Base-by-base conservation (phyloP, 1,140 invertebrate species). In the Sinonovacula constricta region DNA sequence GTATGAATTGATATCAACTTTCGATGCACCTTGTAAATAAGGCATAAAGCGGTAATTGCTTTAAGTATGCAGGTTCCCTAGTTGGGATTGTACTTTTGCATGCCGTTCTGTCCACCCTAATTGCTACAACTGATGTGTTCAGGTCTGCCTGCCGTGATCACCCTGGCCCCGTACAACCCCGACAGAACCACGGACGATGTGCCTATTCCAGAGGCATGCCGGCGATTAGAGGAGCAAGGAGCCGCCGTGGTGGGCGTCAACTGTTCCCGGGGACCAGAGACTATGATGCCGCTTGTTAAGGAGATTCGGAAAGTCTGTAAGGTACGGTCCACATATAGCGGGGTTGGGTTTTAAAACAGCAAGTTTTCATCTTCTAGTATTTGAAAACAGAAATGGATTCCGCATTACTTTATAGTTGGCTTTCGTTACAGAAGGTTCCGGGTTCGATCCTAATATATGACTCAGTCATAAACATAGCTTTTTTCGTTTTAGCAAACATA, bases 201-300 rank as follows among this genome's bases (percentile, higher is more conserved):
- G 3, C 81, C 84, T 1, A 60, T 87, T 14, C 66, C 74, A 5
- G 84, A 87, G 66, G 88, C 88, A 0, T 81, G 84, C 60, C 75
- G 77, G 22, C 60, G 45, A 26, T 72, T 90, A 24, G 83, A 90
- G 59, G 81, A 86, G n/a, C 71, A 66, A 5, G 88, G 88, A 0
- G 88, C 88, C 0, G 87, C 77, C 34, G 87, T 87, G 3, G 87
- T 89, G 33, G 88, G 88, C 22, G 36, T 90, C n/a, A 90, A 90
- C 78, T 90, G 88, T 67, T 68, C 67, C n/a, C 60, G 85, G 7
- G 88, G 88, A 24, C 88, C 87, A 0, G 57, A 70, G 7, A 83
- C 82, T 12, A 88, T 89, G 83, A 7, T 89, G 28, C 88, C 86
- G 3, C 60, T 88, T 15, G 34, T 89, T 0, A 79, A 66, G 53